Percentiles rank a stretch among this genome's conserved stretches.
Conservation (phyloP, 2,888 invertebrate genomes). For the Phorcus lineatus region DNA sequence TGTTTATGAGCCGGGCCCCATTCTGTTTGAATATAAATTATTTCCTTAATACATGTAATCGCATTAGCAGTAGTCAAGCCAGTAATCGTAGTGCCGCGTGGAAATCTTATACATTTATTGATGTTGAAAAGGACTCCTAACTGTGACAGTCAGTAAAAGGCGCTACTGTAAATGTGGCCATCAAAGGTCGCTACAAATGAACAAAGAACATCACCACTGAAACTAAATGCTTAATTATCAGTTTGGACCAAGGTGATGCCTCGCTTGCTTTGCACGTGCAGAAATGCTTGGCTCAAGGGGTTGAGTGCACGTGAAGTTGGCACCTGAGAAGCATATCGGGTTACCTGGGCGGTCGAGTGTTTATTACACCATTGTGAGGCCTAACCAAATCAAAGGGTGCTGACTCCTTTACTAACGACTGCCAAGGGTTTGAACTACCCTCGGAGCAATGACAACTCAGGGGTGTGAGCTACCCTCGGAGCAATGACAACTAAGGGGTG, state of each 20-base stretch:
- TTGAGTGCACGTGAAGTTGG: neutral
- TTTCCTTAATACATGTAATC: constrained; percentile 4
- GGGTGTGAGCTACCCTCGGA: no score
- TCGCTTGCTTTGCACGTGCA: neutral
- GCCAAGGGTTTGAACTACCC: no score
- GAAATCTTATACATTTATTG: constrained; percentile 5
- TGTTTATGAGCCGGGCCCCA: neutral
- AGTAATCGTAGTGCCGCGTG: neutral
- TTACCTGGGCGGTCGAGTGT: neutral
- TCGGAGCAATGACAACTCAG: no score
- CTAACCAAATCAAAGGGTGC: neutral
- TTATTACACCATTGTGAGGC: neutral
- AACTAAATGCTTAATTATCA: neutral
- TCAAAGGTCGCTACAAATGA: neutral
- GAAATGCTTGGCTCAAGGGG: neutral
- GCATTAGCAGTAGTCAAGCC: neutral
- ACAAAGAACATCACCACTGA: neutral
- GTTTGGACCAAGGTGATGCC: neutral
- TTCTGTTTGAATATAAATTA: constrained; percentile 15
- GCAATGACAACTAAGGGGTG: no score
- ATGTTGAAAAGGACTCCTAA: neutral
- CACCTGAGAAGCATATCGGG: neutral
- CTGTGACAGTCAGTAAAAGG: neutral
- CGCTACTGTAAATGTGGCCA: neutral
- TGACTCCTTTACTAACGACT: neutral